phyloP scores from a whole-genome alignment of 2,888 invertebrate genomes.

The Cactoblastis cactorum region DNA sequence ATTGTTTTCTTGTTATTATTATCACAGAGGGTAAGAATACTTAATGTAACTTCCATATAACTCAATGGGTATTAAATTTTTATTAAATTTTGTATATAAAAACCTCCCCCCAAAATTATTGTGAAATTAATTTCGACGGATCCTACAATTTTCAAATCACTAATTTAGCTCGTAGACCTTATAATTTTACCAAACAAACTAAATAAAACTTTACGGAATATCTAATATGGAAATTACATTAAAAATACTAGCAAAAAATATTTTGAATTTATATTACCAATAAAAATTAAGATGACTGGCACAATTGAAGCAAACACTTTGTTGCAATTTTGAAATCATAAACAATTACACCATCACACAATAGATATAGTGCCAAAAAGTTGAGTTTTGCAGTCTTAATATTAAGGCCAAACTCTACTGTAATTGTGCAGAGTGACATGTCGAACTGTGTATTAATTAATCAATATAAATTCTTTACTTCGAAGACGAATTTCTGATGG shows the following conservation, averaged over 20 bases:
- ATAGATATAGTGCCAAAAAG: slow-evolving; percentile 1
- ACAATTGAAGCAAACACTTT: slow-evolving; percentile 11
- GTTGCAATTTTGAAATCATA: background rate
- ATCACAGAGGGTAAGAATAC: slow-evolving; percentile 22
- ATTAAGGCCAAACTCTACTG: no score
- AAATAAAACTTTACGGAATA: no score
- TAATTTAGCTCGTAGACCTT: no score
- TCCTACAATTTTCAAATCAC: no score
- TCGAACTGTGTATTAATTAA: no score
- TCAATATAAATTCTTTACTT: no score
- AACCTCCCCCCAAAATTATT: background rate
- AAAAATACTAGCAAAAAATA: slow-evolving; percentile 20
- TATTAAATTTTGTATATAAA: background rate
- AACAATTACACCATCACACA: slow-evolving; percentile 6
- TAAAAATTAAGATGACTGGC: slow-evolving; percentile 3
- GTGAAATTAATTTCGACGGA: background rate
- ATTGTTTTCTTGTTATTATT: no score
- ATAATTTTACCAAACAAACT: no score
- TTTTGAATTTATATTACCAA: background rate
- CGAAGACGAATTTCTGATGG: no score
- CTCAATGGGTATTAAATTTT: background rate
- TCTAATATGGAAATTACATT: slow-evolving; percentile 60
- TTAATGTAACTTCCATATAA: slow-evolving; percentile 61
- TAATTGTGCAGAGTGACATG: no score
- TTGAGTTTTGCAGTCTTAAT: background rate